Evolutionary conservation across 2,888 invertebrate species (phyloP), one percentile per base, ranked within the genome.

Genomic region (Cremastinae sp.): DNA sequence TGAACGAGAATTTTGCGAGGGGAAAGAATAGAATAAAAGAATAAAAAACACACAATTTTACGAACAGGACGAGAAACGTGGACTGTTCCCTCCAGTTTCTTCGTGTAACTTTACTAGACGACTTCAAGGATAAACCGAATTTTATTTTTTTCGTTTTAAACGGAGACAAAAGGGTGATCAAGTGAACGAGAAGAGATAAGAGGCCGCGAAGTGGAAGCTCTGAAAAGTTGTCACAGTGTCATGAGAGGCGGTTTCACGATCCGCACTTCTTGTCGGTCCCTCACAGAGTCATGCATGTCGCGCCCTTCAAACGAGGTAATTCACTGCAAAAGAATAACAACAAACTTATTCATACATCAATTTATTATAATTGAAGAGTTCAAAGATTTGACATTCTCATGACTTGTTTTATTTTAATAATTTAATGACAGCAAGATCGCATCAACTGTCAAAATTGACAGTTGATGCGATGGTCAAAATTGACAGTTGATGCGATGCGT

Each of bases 261-360:
- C 89, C 89, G 89, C 89, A 87, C 88, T 88, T 88, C 84, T 86
- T 86, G 86, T 88, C 85, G 86, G 87, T 86, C 88, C 88, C 84
- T 86, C 82, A 83, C 84, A 86, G 87, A 89, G 89, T 88, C 89
- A 90, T 90, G 89, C 87, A 89, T 89, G 89, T 89, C 87, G 89
- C 87, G 87, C 87, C 89, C 85, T 86, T 87, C 85, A 87, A 89
- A 88, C 89, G 89, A 89, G 89, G 89, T 90, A 85, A 88, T 28
- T 28, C 28, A 5, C 5, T 5, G 5, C 28, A 5, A 28, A 28
- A 28, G n/a, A n/a, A n/a, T n/a, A n/a, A n/a, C n/a, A n/a, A n/a
- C n/a, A n/a, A n/a, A n/a, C 82, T 75, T 37, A 16, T 51, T 43
- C 8, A 51, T 55, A 12, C 4, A 37, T 62, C 14, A 12, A 41